Conservation (phyloP, 2,113 vertebrate genomes). For the Rousettus leschenaultii region DNA sequence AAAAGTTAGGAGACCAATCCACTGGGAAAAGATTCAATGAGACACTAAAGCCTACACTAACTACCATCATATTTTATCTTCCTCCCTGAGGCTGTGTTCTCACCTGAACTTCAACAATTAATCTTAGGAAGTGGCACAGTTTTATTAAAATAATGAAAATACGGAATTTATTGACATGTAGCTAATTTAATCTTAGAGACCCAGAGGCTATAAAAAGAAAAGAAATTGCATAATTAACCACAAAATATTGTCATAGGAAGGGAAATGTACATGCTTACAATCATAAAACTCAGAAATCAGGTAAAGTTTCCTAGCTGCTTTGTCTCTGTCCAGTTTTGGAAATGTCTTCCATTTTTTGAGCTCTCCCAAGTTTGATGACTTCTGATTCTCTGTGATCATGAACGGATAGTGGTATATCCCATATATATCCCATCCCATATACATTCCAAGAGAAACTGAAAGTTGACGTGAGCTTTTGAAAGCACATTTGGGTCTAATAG, state of each 20-base stretch:
- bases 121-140: conserved; percentile 17
- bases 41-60: not conserved
- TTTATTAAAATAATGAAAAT: conserved; percentile 51
- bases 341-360: not conserved
- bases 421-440: not conserved
- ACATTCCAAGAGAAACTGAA: not conserved
- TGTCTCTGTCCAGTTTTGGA: not conserved
- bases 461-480: not conserved
- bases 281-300: conserved; percentile 25
- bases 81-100: not conserved
- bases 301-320: not conserved
- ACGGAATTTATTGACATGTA: conserved; percentile 24
- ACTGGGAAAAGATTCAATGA: not conserved
- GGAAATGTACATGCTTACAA: not conserved
- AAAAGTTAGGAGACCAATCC: not conserved
- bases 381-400: not conserved
- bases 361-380: not conserved
- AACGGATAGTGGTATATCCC: not conserved
- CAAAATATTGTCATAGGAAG: not conserved
- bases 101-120: conserved; percentile 29
- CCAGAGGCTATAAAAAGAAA: conserved; percentile 37
- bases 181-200: conserved; percentile 40
- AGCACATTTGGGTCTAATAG: not conserved
- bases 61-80: not conserved
- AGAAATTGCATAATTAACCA: conserved; percentile 31